phyloP scores from a whole-genome alignment of 2,888 invertebrate genomes.

The Hypomecis atomaria region DNA sequence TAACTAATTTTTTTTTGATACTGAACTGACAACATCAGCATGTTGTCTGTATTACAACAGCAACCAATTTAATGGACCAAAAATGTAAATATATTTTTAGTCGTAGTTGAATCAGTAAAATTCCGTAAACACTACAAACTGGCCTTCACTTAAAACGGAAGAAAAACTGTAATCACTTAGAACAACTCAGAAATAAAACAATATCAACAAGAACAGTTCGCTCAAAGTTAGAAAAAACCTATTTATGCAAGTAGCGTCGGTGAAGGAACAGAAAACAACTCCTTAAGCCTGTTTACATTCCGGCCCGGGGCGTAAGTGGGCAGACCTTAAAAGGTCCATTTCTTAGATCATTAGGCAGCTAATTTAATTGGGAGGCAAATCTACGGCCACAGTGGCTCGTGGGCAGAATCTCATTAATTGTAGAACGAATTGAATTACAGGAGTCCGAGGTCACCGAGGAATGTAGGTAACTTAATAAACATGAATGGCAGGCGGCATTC shows the following conservation, averaged over 20 bases:
- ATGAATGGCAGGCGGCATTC: constrained; percentile 23
- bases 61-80: too few species aligned
- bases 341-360: constrained; percentile 66
- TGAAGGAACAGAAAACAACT: constrained; percentile 32
- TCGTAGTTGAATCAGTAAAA: too few species aligned
- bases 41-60: too few species aligned
- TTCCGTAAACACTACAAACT: too few species aligned
- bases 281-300: constrained; percentile 33
- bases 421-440: constrained; percentile 66
- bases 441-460: constrained; percentile 49
- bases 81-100: too few species aligned
- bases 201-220: not conserved
- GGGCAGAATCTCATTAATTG: constrained; percentile 69
- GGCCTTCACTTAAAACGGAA: not conserved
- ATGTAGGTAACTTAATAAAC: constrained; percentile 38
- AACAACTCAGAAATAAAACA: not conserved
- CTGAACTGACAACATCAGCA: too few species aligned
- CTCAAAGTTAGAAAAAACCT: constrained; percentile 12
- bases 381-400: constrained; percentile 49
- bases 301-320: constrained; percentile 26
- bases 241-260: constrained; percentile 20
- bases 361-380: constrained; percentile 66
- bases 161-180: not conserved
- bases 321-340: constrained; percentile 49
- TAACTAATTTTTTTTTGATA: too few species aligned